Base-by-base conservation (phyloP, 2,113 vertebrate genomes). In the Lophochroa leadbeateri region DNA sequence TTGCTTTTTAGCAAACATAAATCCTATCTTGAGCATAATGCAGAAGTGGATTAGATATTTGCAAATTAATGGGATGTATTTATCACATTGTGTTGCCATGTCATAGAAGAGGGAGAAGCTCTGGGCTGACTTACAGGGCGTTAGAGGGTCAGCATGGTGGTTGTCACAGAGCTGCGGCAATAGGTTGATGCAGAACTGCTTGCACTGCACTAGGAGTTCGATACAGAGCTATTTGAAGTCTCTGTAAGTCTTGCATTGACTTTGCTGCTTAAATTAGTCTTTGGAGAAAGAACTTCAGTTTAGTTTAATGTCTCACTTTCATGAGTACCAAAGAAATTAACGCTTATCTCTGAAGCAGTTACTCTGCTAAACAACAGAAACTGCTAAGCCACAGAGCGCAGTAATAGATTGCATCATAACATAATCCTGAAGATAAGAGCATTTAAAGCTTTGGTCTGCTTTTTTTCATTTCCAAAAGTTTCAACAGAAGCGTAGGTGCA, bases 361-460 rank as follows among this genome's bases (percentile, higher is more conserved):
- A 70, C 12, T 2, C 14, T 20, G 15, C 37, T 88, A 31, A 94
- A 90, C 68, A 90, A 50, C 37, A 70, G 58, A 49, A 72, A 35
- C 57, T 77, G 13, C 43, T 86, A 77, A 90, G 5, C 39, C 19
- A n/a, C 15, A 28, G 20, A 53, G 43, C 0, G 2, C 17, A 52
- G 49, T 67, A 83, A 60, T 47, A 82, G 71, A 68, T 80, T 88
- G 49, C 78, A 91, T 80, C 25, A 41, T 80, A 92, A 44, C 6
- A 29, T 76, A 94, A 82, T 91, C 39, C 18, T 72, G 28, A 71
- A 92, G 57, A 87, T 82, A 91, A 79, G 44, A 92, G 53, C 28
- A 39, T 84, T 96, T 92, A 93, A 84, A 92, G 17, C 41, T 91
- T 96, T 75, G 46, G 72, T 71, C 43, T 82, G 17, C 7, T 31